Percentiles rank a stretch among this genome's conserved stretches.
Conservation (phyloP, 2,888 invertebrate genomes). For the Tetragnatha montana region DNA sequence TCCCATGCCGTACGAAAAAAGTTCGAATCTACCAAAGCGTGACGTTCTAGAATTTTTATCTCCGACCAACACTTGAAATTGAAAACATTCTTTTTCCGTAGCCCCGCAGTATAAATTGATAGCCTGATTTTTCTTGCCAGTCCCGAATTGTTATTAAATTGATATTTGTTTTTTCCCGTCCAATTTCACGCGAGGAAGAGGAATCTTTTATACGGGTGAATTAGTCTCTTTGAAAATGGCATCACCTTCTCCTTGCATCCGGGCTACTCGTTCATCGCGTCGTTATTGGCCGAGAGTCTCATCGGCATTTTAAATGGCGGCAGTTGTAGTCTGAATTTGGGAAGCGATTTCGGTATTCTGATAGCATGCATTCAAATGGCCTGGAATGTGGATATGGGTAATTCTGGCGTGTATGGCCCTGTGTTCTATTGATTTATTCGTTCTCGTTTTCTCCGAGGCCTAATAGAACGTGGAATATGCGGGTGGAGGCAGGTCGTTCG, state of each 20-base stretch:
- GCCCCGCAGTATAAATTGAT: constrained; percentile 43
- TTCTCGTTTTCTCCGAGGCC: neutral
- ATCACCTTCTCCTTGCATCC: constrained; percentile 30
- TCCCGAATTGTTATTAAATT: constrained; percentile 55
- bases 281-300: constrained; percentile 40
- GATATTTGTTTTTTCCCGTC: constrained; percentile 54
- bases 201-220: constrained; percentile 57
- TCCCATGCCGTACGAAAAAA: constrained; percentile 14
- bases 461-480: neutral
- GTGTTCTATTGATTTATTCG: constrained; percentile 50
- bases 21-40: constrained; percentile 29
- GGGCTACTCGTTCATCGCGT: constrained; percentile 13
- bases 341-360: constrained; percentile 46
- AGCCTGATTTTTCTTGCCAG: constrained; percentile 42
- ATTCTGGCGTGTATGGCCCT: constrained; percentile 39
- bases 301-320: constrained; percentile 41
- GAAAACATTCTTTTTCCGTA: constrained; percentile 17
- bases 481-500: neutral
- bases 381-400: constrained; percentile 36
- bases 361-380: constrained; percentile 44
- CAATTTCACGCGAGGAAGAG: constrained; percentile 26
- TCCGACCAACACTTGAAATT: constrained; percentile 52
- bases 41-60: constrained; percentile 57
- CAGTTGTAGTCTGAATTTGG: constrained; percentile 42
- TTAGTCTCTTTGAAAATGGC: constrained; percentile 51